Base-by-base conservation (phyloP, 2,888 invertebrate genomes). In the Criorhina ranunculi region DNA sequence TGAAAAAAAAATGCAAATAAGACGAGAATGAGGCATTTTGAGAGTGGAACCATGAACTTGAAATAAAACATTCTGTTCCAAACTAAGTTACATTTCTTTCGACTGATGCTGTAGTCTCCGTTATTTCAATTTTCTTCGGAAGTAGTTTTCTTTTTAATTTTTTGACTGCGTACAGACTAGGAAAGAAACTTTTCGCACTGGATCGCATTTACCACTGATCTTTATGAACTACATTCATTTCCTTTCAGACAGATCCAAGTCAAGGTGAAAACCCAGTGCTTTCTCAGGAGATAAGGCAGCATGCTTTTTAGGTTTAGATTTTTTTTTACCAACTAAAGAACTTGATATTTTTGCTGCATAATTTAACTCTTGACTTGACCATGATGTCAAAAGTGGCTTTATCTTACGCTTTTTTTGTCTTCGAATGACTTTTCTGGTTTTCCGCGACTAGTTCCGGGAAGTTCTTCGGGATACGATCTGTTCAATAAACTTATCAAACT, bases 401-500 rank as follows among this genome's bases (percentile, higher is more conserved):
- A n/a, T n/a, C 24, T 24, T 24, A 35, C 35, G 9, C 9, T 9
- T 11, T 35, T 35, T 35, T 35, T 44, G 44, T 44, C 44, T 44
- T 44, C 44, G 17, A 44, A 44, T 44, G 17, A 15, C 44, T 44
- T 44, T 44, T 8, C 15, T 15, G 44, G 44, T 17, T 1, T 17
- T 17, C 44, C 17, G 0, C 17, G 44, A 15, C 44, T 44, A 44
- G 5, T 44, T 44, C 44, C 17, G 17, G 15, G 15, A 44, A 44
- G 44, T 44, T 44, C 15, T 44, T 44, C 17, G 15, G 15, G 44
- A 44, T 44, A 17, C 5, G 17, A 44, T 44, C 15, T 44, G 17
- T 44, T 44, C 15, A 44, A 17, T 44, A 44, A 17, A 17, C 17
- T 44, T 44, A 44, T 7, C 7, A 44, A 44, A 44, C 44, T 15